Evolutionary conservation across 2,113 vertebrate genomes (phyloP), one percentile per base, ranked within the genome.

Genomic region (Argyrosomus japonicus): DNA sequence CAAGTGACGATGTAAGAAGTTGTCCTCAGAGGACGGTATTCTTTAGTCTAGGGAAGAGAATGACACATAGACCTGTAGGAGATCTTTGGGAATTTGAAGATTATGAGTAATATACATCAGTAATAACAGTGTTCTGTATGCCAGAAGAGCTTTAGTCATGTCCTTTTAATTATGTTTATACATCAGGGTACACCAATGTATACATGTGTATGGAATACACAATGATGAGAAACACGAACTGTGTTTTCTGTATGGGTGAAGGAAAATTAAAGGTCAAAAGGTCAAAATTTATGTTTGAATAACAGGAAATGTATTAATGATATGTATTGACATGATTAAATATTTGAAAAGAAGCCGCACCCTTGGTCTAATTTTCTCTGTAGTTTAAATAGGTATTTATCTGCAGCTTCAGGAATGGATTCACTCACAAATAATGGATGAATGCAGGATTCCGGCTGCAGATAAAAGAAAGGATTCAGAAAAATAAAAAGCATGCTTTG

Each of bases 11-110:
- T 65, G 10, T 27, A 82, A 77, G 57, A 77, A 53, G 48, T 54
- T 1, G 6, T 63, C 75, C 81, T 84, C 29, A 53, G 60, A 47
- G 68, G 63, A 50, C 74, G 58, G 23, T 12, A 5, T 76, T 68
- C 53, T 73, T 76, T 48, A 65, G 48, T 43, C 43, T 6, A 32
- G 48, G 74, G n/a, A 79, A 32, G 10, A 71, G 61, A 64, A 54
- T 81, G 75, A 67, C 68, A 82, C 43, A 79, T 25, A 29, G 53
- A 83, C 53, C 76, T 60, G 68, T 29, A 63, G 69, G 51, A 68
- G 32, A 64, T 79, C 64, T 77, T 81, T 29, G 60, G 67, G 64
- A 68, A 71, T 81, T 77, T 51, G 29, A 29, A 79, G 74, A 86
- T 79, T 68, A 72, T 73, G 40, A 60, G 50, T 40, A 81, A 81